A percentile compares a stretch with the other conserved stretches of the same genome.
phyloP scores from a whole-genome alignment of 1,140 invertebrate species.

The Potamilus streckersoni region DNA sequence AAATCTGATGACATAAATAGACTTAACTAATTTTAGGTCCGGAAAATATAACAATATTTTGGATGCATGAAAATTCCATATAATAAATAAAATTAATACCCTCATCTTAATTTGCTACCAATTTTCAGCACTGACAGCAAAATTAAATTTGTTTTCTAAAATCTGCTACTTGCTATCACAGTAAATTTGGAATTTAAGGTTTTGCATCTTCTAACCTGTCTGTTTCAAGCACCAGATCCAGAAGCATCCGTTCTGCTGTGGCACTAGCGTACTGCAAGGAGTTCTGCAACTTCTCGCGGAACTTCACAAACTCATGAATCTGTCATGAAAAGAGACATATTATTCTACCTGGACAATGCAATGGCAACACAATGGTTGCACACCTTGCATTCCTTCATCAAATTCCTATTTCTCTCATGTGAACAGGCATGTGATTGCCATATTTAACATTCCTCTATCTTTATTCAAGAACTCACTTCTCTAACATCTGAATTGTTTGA shows the following conservation, averaged over 20 bases:
- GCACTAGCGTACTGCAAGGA: constrained; percentile 84
- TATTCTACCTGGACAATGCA: neutral
- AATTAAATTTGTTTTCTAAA: neutral
- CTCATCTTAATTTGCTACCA: neutral
- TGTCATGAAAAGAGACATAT: constrained; percentile 35
- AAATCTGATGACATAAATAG: too few species aligned
- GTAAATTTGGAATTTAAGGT: neutral
- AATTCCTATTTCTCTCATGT: too few species aligned
- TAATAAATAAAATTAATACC: neutral
- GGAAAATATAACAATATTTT: neutral
- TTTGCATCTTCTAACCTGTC: constrained; percentile 49
- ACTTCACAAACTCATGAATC: constrained; percentile 89
- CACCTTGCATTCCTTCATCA: neutral
- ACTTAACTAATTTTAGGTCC: neutral
- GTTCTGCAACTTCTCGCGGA: constrained; percentile 82
- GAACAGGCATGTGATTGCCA: too few species aligned
- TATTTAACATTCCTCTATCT: too few species aligned
- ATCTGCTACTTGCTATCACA: neutral
- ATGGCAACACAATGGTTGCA: neutral
- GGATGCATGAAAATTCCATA: neutral
- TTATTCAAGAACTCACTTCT: too few species aligned
- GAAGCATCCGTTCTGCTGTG: constrained; percentile 82
- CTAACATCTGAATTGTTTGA: too few species aligned
- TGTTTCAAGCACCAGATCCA: constrained; percentile 77
- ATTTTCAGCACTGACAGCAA: neutral